phyloP scores from a whole-genome alignment of 2,113 vertebrate genomes.

The Mastomys coucha region DNA sequence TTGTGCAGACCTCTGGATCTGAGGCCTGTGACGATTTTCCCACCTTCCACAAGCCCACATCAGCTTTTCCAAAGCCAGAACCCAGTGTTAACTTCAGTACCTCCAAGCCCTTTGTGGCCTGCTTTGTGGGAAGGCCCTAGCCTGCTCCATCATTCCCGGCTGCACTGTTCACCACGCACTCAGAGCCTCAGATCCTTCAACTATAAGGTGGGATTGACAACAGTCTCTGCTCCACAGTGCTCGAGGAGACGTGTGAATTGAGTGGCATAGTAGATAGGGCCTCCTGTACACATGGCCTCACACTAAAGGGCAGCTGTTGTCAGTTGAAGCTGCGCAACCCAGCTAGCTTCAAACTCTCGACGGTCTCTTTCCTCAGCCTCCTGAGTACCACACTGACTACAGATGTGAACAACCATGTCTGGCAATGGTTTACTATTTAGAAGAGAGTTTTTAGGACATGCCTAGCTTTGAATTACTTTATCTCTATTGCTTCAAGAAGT shows the following conservation, averaged over 20 bases:
- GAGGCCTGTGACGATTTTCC: neutral
- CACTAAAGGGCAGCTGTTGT: neutral
- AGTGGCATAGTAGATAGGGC: neutral
- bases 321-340: neutral
- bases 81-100: neutral
- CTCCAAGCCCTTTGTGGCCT: neutral
- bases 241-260: neutral
- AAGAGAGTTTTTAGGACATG: neutral
- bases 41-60: neutral
- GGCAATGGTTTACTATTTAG: neutral
- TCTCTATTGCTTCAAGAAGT: neutral
- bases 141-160: neutral
- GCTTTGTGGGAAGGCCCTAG: neutral
- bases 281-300: neutral
- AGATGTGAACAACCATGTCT: neutral
- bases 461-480: neutral
- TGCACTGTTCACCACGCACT: neutral
- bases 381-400: neutral
- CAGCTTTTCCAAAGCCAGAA: neutral
- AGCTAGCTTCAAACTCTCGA: neutral
- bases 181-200: neutral
- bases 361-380: neutral
- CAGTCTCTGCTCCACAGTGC: neutral
- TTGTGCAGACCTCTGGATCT: neutral
- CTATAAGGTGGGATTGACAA: neutral